Evolutionary conservation across 2,888 invertebrate genomes (phyloP), one percentile per base, ranked within the genome.

Genomic region (Machimus rusticus): DNA sequence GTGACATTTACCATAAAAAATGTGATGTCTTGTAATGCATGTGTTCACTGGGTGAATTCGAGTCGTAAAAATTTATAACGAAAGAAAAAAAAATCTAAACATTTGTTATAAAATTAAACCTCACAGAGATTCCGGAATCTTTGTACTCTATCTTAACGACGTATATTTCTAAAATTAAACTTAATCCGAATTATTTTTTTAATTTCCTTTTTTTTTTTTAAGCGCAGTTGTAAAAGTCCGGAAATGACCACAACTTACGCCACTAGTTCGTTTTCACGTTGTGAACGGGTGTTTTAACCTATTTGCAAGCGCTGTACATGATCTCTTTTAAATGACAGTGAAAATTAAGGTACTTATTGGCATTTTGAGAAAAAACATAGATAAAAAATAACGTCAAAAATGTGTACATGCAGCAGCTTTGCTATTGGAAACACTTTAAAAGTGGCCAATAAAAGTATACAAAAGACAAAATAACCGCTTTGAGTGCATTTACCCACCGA

Each of bases 1-100:
- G 12, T 28, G 23, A 28, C 28, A 66, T 12, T 66, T 28, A 51
- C 51, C 51, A 19, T 66, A 23, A 55, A 55, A 66, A 66, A 51
- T 51, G 51, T 66, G 66, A 23, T 23, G 8, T 51, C 19, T 66
- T 66, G 28, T 12, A 12, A 66, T 66, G 66, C 66, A 51, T 19
- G 51, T 79, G 51, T 79, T 79, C 79, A 79, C 79, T 79, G 79
- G 79, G 46, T 78, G 19, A 66, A 66, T 66, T 12, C 12, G 28
- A 4, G 9, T 66, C 66, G 66, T 3, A 66, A 55, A 55, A 12
- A 23, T 28, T 23, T 66, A 51, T 51, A n/a, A 51, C 8, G n/a
- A 66, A 66, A 2, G 16, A 46, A 46, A 46, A 12, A 23, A 66
- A 66, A 66, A 8, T n/a, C 66, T 66, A 28, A 66, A 9, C 0